These are phyloP conservation scores for Rutpela maculata DNA, from an alignment of 2,888 invertebrate species.

Conservation along the genomic window DNA sequence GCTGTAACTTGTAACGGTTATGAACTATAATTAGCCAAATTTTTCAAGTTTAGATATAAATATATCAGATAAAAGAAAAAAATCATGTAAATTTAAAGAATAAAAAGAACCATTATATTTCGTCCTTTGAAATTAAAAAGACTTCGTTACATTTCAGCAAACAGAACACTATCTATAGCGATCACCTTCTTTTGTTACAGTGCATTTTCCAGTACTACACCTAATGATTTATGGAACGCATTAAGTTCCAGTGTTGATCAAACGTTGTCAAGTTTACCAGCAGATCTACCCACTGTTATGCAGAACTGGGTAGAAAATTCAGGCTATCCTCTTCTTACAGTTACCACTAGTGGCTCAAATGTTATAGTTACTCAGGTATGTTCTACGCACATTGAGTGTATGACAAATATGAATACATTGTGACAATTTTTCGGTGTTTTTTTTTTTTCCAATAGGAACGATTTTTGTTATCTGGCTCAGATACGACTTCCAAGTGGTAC, in stretches of 20 bases:
- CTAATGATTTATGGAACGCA: neutral
- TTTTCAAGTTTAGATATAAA: no score
- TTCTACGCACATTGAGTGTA: neutral
- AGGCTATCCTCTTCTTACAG: slow-evolving; percentile 77
- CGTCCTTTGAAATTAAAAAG: no score
- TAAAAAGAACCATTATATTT: no score
- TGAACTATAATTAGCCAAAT: no score
- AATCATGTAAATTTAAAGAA: no score
- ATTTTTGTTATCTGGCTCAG: slow-evolving; percentile 51
- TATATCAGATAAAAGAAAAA: no score
- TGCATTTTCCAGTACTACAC: neutral
- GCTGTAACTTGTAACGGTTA: no score
- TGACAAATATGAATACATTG: no score
- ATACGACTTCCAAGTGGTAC: slow-evolving; percentile 68
- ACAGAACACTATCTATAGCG: no score
- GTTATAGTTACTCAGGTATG: slow-evolving; percentile 31
- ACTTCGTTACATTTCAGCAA: no score
- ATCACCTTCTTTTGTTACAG: neutral
- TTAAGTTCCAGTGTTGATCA: neutral
- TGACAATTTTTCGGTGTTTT: neutral
- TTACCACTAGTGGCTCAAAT: slow-evolving; percentile 59
- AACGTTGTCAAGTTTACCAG: neutral
- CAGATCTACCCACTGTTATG: slow-evolving; percentile 73
- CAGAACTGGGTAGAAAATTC: slow-evolving; percentile 78
- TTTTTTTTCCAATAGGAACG: slow-evolving; percentile 52